Evolutionary conservation across 2,113 vertebrate genomes (phyloP).

Genomic region (Macquaria ambigua): DNA sequence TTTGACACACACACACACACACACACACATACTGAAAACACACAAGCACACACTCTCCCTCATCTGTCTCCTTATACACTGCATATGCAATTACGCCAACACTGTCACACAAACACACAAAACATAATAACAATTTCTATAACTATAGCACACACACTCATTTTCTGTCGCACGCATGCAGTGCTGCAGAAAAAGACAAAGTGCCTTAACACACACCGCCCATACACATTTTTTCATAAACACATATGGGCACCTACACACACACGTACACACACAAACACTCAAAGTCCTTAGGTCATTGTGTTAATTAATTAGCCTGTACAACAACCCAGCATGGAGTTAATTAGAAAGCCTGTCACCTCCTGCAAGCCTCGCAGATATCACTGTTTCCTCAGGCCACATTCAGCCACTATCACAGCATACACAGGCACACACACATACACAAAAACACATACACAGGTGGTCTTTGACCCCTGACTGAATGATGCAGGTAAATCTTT

Average conservation of each 20-base stretch:
- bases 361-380: conserved; percentile 51
- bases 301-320: conserved; percentile 66
- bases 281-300: conserved; percentile 48
- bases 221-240: no score
- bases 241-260: not conserved
- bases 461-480: not conserved
- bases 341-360: conserved; percentile 72
- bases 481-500: not conserved
- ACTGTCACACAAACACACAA: not conserved
- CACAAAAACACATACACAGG: not conserved
- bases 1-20: not conserved
- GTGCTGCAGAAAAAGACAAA: not conserved
- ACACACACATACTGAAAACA: not conserved
- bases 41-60: not conserved
- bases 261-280: conserved; percentile 1
- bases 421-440: not conserved
- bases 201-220: not conserved
- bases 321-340: conserved; percentile 64
- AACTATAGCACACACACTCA: not conserved
- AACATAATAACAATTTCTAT: no score
- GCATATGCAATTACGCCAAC: not conserved
- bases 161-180: not conserved
- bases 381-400: conserved; percentile 16
- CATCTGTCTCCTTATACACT: not conserved
- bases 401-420: conserved; percentile 13